A percentile compares a stretch with the other conserved stretches of the same genome.
phyloP scores from a whole-genome alignment of 2,113 vertebrate genomes.

The Ailurus styani region DNA sequence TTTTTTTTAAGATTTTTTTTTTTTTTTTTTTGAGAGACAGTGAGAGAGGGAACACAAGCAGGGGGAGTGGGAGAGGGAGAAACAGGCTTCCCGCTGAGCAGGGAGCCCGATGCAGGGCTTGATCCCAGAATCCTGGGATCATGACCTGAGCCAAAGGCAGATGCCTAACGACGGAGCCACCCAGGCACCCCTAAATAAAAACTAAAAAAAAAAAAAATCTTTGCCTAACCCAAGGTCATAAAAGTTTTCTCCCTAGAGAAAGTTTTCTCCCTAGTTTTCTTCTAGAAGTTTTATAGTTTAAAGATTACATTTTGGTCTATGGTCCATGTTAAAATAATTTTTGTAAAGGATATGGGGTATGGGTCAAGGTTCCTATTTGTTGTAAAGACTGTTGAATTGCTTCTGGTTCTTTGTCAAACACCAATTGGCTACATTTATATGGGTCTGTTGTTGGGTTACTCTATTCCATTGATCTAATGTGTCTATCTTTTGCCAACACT shows the following conservation, averaged over 20 bases:
- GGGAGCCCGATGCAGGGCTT: too few species aligned
- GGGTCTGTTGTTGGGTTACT: background rate
- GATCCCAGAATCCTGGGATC: too few species aligned
- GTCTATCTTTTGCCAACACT: background rate
- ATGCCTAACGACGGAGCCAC: too few species aligned
- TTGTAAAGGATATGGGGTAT: background rate
- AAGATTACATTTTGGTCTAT: background rate
- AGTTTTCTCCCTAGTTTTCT: background rate
- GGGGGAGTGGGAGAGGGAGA: too few species aligned
- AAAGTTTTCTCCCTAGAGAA: background rate
- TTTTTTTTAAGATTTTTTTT: too few species aligned
- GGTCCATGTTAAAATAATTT: background rate
- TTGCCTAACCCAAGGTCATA: background rate
- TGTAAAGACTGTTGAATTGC: background rate
- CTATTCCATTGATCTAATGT: background rate
- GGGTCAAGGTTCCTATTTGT: background rate
- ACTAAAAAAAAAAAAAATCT: too few species aligned
- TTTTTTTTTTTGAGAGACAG: too few species aligned
- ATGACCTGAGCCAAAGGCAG: too few species aligned
- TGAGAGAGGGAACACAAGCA: too few species aligned
- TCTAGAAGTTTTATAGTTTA: background rate
- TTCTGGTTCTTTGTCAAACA: background rate
- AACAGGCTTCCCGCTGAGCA: too few species aligned
- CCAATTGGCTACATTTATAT: background rate
- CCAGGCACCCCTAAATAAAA: too few species aligned